Evolutionary conservation across 2,797 vertebrate species (phyloP), one percentile per base, ranked within the genome.

Genomic region (Cossypha caffra): DNA sequence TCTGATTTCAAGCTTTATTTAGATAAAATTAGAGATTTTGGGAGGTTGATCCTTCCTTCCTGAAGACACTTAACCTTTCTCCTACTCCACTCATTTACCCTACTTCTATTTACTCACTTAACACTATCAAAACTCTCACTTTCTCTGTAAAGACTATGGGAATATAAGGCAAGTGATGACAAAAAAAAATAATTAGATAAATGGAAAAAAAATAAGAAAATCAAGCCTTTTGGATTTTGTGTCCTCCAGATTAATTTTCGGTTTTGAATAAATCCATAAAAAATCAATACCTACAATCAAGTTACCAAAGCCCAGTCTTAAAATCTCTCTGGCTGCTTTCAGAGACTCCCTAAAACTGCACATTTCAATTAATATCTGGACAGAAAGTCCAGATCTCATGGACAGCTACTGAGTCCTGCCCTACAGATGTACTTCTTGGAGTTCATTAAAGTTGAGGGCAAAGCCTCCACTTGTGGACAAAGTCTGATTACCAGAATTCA

Each of bases 101-200:
- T 54, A 76, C 43, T 71, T 14, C 5, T 54, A 48, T 52, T 16
- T 11, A 28, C 5, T 69, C 4, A 55, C 17, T 58, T 40, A 72
- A 43, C 58, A 47, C 24, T 38, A 43, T 13, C 4, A 68, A 54
- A 64, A 7, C 0, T 2, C 2, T 1, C 17, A 31, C 33, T 61
- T 71, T 47, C 28, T 57, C 10, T 42, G 19, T 35, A 20, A 58
- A 86, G 18, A 14, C 4, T 78, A 7, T 35, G 8, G 43, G 21
- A 85, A 25, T 42, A 43, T 28, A 77, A 37, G 17, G 7, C 6
- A 77, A 90, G 5, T 7, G 7, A 47, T 64, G 2, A 1, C 1
- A 8, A 21, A 29, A 29, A 48, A 37, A 37, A 37, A 37, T 10
- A 37, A 37, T 11, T 3, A 42, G 12, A 42, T n/a, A 25, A 57